Evolutionary conservation across 92 coral and sea anemone genomes (phyloP), one percentile per base, ranked within the genome.

Genomic region (Porites lobata): DNA sequence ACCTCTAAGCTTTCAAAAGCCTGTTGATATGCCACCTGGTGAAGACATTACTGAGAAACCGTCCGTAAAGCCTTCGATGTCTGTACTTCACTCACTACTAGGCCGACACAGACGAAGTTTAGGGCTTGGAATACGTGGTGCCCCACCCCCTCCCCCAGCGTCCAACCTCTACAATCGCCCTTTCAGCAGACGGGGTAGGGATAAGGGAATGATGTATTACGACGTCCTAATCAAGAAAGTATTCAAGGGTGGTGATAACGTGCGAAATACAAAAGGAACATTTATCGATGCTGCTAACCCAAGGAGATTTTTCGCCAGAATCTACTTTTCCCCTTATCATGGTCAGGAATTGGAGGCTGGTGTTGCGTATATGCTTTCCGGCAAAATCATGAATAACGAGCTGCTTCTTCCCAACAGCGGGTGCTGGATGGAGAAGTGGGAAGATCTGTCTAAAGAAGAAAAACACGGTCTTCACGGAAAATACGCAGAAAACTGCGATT

Each of bases 331-430:
- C 50, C 17, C 58, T 66, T 26, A 63, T 43, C 87, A 85, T 21
- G 89, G 86, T 0, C 69, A 91, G 12, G 56, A 89, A 1, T 90
- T 95, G 7, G 87, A 88, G 75, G 73, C 87, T 20, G 90, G 83
- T 8, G 92, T 77, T 22, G 85, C 93, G 54, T 95, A 95, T 65
- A 75, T 95, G 83, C 88, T 95, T 22, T 87, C 94, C 63, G 98
- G 98, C 22, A 88, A 80, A 56, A 82, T 95, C 85, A 91, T 95
- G 71, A 29, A 75, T 53, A 91, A 91, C 38, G 80, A 84, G 43
- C 78, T 95, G 83, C 86, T 90, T 87, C 57, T 93, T 19, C 81
- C 93, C 18, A 61, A 83, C 20, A 85, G 92, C 24, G 80, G 78
- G n/a, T 66, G 84, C 50, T 82, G 87, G 90, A 26, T 63, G 43